Evolutionary conservation across 2,888 invertebrate species (phyloP).

Genomic region (Trichogramma evanescens): DNA sequence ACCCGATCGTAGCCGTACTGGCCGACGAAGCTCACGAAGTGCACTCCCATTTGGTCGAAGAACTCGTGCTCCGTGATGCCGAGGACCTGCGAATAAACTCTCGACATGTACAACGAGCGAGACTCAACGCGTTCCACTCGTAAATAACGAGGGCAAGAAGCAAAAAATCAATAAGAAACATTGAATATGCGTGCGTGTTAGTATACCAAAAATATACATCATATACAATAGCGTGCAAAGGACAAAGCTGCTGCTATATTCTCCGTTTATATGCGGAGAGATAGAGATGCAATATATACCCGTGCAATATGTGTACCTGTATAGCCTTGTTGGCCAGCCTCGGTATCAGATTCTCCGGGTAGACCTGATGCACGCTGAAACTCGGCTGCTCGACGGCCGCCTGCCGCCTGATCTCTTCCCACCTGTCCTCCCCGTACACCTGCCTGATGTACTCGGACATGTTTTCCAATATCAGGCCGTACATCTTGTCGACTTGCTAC

Average conservation of each 20-base stretch:
- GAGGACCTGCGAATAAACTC: slow-evolving; percentile 57
- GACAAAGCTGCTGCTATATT: too few species aligned
- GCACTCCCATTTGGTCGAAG: slow-evolving; percentile 90
- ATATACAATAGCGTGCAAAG: too few species aligned
- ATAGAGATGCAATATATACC: too few species aligned
- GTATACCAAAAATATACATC: neutral
- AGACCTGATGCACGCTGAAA: slow-evolving; percentile 86
- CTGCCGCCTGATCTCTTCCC: slow-evolving; percentile 83
- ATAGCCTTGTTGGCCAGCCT: slow-evolving; percentile 79
- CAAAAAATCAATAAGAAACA: neutral
- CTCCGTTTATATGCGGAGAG: too few species aligned
- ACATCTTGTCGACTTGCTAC: slow-evolving; percentile 58
- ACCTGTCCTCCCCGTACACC: slow-evolving; percentile 89
- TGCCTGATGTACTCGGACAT: slow-evolving; percentile 86
- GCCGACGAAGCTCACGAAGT: slow-evolving; percentile 87
- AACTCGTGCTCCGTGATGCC: slow-evolving; percentile 83
- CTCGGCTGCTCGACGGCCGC: slow-evolving; percentile 83
- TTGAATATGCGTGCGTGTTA: neutral
- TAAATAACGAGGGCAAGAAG: neutral
- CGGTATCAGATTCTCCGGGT: slow-evolving; percentile 82
- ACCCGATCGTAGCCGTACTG: slow-evolving; percentile 93
- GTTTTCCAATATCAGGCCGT: slow-evolving; percentile 90
- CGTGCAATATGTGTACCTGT: slow-evolving; percentile 53
- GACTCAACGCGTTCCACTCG: neutral
- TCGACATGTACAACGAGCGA: neutral